These are phyloP conservation scores for Archivesica marissinica DNA, from an alignment of 1,140 invertebrate genomes.

Conservation along the genomic window DNA sequence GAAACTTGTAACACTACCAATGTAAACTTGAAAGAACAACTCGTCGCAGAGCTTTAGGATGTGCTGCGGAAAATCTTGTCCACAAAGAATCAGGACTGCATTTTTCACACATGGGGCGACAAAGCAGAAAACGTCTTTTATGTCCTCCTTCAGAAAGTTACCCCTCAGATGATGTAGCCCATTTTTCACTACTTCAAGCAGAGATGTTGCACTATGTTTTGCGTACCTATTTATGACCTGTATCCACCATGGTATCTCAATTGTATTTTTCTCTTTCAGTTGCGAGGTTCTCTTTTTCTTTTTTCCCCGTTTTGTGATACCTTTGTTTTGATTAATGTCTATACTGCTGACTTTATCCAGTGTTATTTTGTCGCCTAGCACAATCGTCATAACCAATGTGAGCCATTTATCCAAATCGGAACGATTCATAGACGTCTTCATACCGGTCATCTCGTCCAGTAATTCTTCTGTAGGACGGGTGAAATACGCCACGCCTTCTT, in stretches of 20 bases:
- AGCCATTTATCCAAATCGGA: not conserved
- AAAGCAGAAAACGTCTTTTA: not conserved
- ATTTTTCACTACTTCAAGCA: not conserved
- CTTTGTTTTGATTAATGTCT: not conserved
- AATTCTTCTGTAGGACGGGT: not conserved
- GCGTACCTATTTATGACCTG: not conserved
- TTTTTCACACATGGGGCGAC: conserved; percentile 12
- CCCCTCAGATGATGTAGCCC: not conserved
- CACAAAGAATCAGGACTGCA: not conserved
- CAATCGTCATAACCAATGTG: not conserved
- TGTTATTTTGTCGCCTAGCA: not conserved
- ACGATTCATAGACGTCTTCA: not conserved
- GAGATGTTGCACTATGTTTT: not conserved
- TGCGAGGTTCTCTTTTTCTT: not conserved
- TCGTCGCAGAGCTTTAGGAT: not conserved
- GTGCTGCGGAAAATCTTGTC: not conserved
- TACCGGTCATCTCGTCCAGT: not conserved
- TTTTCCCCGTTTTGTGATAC: not conserved
- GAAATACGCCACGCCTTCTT: not conserved
- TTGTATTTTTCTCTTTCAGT: not conserved
- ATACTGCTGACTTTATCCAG: not conserved
- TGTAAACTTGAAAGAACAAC: not conserved
- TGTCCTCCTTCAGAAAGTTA: not conserved
- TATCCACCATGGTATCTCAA: not conserved
- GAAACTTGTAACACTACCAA: not conserved